A percentile compares a stretch with the other conserved stretches of the same genome.
These are phyloP conservation scores for Caradrina clavipalpis DNA, from an alignment of 2,888 invertebrate genomes.

Conservation along the genomic window DNA sequence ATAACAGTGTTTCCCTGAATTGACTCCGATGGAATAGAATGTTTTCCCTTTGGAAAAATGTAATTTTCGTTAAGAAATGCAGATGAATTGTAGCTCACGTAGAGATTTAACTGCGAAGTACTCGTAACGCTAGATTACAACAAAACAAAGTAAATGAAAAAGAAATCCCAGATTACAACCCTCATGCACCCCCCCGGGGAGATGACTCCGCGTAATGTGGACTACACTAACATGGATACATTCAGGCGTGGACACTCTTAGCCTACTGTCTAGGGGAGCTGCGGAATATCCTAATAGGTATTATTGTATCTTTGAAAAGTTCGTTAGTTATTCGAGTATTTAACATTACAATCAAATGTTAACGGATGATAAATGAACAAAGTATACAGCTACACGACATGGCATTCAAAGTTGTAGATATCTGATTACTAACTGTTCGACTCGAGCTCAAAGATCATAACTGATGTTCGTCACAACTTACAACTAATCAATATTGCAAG, in stretches of 20 bases:
- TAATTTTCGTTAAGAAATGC: conserved; percentile 44
- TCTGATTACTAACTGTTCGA: not conserved
- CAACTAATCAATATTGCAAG: conserved; percentile 48
- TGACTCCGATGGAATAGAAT: conserved; percentile 33
- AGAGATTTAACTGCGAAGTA: conserved; percentile 44
- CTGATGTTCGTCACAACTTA: not conserved
- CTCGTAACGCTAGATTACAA: conserved; percentile 37
- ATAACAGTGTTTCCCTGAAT: conserved; percentile 37
- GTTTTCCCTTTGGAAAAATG: conserved; percentile 35
- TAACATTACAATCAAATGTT: not conserved
- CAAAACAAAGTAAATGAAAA: conserved; percentile 44
- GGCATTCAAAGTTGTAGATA: not conserved
- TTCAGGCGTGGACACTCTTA: conserved; percentile 3
- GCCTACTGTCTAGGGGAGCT: not conserved
- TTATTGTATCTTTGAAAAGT: not conserved
- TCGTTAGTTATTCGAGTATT: not conserved
- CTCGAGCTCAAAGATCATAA: not conserved
- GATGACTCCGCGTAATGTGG: conserved; percentile 2
- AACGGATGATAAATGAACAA: not conserved
- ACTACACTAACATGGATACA: conserved; percentile 21
- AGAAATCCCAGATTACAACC: conserved; percentile 35
- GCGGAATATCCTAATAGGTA: not conserved
- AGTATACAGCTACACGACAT: not conserved
- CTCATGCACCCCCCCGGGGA: conserved; percentile 32
- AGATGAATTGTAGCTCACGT: conserved; percentile 54